Conservation (phyloP, 2,888 invertebrate genomes). For the Leptinotarsa tumamoca region DNA sequence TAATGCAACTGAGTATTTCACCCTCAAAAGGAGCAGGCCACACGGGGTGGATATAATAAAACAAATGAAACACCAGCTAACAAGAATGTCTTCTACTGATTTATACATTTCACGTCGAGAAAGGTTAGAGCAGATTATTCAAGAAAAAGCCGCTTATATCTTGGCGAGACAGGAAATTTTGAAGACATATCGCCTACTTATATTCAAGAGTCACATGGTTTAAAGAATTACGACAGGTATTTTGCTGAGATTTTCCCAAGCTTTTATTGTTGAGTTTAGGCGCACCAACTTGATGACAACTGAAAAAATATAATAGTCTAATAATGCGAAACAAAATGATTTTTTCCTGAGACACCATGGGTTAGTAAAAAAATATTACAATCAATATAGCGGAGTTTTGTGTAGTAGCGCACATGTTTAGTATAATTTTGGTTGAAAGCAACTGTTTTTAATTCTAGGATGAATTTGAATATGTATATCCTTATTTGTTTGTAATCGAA, state of each 20-base stretch:
- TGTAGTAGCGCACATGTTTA: too few species aligned
- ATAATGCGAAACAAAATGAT: not conserved
- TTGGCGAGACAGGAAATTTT: conserved; percentile 7
- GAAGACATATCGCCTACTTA: conserved; percentile 17
- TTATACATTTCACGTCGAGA: conserved; percentile 21
- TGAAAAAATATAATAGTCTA: not conserved
- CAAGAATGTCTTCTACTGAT: conserved; percentile 30
- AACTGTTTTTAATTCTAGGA: too few species aligned
- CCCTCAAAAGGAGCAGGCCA: not conserved
- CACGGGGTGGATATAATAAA: not conserved
- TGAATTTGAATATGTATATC: too few species aligned
- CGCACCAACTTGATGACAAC: not conserved
- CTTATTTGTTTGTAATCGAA: too few species aligned
- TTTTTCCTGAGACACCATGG: too few species aligned
- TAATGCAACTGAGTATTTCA: not conserved
- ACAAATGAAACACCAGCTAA: conserved; percentile 10
- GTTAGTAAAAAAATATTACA: too few species aligned
- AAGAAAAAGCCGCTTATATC: conserved; percentile 25
- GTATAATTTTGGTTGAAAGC: too few species aligned
- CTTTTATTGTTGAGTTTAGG: not conserved
- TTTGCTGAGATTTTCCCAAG: not conserved
- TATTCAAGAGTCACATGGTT: not conserved
- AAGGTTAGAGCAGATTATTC: conserved; percentile 25
- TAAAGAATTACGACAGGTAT: not conserved
- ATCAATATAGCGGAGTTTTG: too few species aligned